Evolutionary conservation across 2,113 vertebrate species (phyloP).

Genomic region (Cromileptes altivelis): DNA sequence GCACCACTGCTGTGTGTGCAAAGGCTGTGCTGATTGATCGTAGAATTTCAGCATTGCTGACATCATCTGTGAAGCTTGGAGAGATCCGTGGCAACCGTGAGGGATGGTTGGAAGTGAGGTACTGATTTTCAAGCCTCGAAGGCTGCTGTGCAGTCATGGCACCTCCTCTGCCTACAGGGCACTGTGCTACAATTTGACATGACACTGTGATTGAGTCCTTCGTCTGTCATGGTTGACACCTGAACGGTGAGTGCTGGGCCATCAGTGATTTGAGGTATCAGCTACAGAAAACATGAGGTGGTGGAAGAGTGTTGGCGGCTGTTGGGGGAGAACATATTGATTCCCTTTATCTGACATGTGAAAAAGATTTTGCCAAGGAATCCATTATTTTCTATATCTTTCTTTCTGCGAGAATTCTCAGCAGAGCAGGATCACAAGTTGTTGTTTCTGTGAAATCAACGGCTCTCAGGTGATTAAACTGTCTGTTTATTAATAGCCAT

Average conservation of each 20-base stretch:
- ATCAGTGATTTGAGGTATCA: conserved; percentile 1
- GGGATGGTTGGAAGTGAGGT: background rate
- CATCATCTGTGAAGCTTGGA: background rate
- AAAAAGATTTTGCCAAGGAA: conserved; percentile 2
- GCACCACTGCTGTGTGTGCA: background rate
- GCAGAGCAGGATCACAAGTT: background rate
- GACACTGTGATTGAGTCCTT: background rate
- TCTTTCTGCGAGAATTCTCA: background rate
- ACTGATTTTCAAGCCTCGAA: background rate
- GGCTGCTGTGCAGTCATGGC: background rate
- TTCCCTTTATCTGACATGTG: background rate
- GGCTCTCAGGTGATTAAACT: background rate
- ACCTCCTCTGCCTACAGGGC: background rate
- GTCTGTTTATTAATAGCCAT: background rate
- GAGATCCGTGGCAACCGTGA: background rate
- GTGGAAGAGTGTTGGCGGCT: background rate
- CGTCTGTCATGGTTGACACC: background rate
- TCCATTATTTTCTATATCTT: background rate
- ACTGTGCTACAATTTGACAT: background rate
- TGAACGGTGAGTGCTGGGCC: background rate
- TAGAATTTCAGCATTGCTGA: background rate
- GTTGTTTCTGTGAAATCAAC: background rate
- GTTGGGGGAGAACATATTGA: background rate
- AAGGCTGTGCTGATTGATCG: conserved; percentile 14
- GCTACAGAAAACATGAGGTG: background rate